Evolutionary conservation across 2,113 vertebrate genomes (phyloP), one percentile per base, ranked within the genome.

Genomic region (Chaetodon auriga): DNA sequence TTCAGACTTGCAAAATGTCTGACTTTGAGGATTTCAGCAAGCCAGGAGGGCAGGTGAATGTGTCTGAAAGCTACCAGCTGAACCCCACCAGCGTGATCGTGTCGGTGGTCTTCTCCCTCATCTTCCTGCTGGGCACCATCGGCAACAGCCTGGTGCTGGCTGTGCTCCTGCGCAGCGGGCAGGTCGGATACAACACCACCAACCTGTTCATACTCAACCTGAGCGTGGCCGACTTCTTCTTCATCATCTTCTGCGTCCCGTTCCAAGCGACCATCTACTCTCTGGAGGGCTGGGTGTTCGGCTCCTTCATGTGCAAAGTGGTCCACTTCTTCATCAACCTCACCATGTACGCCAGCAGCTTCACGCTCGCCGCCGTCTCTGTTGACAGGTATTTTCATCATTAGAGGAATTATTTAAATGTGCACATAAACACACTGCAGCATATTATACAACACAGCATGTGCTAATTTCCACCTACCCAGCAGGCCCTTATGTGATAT

Each of bases 191-290:
- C 91, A 97, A 95, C 92, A 97, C 96, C 9, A 97, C 96, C 92
- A 97, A 96, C 65, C 94, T 97, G 68, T 97, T 97, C 95, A 97
- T 97, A 53, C 96, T 97, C 87, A 97, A 97, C 92, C 95, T 97
- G 88, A 96, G 96, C 70, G 93, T 97, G 82, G 96, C 97, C 0
- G 96, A 97, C 91, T 96, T 97, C 94, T 97, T 96, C 94, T 97
- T 97, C 93, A 97, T 97, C 89, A 95, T 97, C 88, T 97, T 97
- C 95, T 97, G 96, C 45, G 95, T 97, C 58, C 97, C 97, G 61
- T 97, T 97, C 94, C 97, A 97, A 94, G 97, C 96, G 83, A 97
- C 96, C 83, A 97, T 97, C 92, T 97, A 97, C 89, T 96, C 96
- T 1, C 92, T 97, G 82, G 96, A 97, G 82, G 96, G 96, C 48